Percentiles rank a stretch among this genome's conserved stretches.
Evolutionary conservation across 2,888 invertebrate genomes (phyloP).

Genomic region (Hypsopygia costalis): DNA sequence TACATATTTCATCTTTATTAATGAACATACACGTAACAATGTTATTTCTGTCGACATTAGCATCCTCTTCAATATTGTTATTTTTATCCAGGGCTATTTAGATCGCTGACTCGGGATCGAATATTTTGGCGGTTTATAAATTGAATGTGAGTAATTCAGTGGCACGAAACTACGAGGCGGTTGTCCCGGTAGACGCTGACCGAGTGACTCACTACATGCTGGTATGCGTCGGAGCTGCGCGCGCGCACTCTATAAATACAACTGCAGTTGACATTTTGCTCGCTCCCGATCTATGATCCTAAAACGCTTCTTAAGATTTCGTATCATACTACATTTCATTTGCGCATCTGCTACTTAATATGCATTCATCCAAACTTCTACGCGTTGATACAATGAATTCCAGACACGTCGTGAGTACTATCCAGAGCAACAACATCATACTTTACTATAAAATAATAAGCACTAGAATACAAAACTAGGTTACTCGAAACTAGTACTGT

Average conservation of each 20-base stretch:
- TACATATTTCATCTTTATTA: no score
- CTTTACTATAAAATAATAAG: no score
- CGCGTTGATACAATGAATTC: no score
- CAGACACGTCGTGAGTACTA: no score
- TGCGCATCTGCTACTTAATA: conserved; percentile 10
- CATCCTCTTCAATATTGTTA: conserved; percentile 19
- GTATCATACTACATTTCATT: conserved; percentile 24
- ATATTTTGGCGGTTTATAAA: conserved; percentile 29
- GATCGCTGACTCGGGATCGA: conserved; percentile 34
- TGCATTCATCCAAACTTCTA: not conserved
- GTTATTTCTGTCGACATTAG: conserved; percentile 7
- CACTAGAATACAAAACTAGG: no score
- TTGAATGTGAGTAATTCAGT: conserved; percentile 26
- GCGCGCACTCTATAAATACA: conserved; percentile 62
- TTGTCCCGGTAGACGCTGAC: conserved; percentile 67
- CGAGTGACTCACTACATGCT: conserved; percentile 58
- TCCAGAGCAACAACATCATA: no score
- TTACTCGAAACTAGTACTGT: no score
- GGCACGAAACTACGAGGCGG: conserved; percentile 31
- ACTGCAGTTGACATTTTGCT: conserved; percentile 73
- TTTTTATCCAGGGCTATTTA: conserved; percentile 25
- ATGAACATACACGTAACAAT: conserved; percentile 5
- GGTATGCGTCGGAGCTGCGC: conserved; percentile 46
- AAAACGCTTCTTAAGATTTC: conserved; percentile 40
- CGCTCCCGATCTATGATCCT: conserved; percentile 65